A percentile compares a stretch with the other conserved stretches of the same genome.
Evolutionary conservation across 1,140 invertebrate species (phyloP).

Genomic region (Diorhabda elongata): DNA sequence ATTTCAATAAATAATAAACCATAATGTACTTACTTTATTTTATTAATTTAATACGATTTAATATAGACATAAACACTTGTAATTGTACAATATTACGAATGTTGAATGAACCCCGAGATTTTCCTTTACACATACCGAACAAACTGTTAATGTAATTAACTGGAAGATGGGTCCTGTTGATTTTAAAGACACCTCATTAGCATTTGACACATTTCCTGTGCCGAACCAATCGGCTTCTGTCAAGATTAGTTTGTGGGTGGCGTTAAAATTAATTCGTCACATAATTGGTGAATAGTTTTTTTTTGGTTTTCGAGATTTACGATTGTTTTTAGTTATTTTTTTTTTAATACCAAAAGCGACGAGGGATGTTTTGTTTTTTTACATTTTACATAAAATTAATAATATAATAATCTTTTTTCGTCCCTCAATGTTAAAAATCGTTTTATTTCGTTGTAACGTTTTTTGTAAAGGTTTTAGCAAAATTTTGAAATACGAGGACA

Average conservation of each 20-base stretch:
- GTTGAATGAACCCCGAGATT: background rate
- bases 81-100: no score
- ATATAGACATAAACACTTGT: no score
- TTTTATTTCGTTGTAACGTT: no score
- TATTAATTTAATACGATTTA: no score
- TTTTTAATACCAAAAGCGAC: background rate
- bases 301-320: background rate
- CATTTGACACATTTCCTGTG: conserved; percentile 25
- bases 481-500: no score
- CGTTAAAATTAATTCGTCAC: conserved; percentile 12
- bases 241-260: conserved; percentile 23
- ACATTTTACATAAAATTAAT: no score
- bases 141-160: conserved; percentile 18
- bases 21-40: no score
- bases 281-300: conserved; percentile 9
- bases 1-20: no score
- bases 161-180: conserved; percentile 7
- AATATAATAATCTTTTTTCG: no score
- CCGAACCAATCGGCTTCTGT: conserved; percentile 18
- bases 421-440: no score
- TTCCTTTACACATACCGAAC: conserved; percentile 4
- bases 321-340: background rate
- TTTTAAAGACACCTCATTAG: conserved; percentile 23
- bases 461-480: no score
- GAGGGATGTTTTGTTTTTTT: no score